These are phyloP conservation scores for Asarcornis scutulata DNA, from an alignment of 2,113 vertebrate species.

Conservation along the genomic window DNA sequence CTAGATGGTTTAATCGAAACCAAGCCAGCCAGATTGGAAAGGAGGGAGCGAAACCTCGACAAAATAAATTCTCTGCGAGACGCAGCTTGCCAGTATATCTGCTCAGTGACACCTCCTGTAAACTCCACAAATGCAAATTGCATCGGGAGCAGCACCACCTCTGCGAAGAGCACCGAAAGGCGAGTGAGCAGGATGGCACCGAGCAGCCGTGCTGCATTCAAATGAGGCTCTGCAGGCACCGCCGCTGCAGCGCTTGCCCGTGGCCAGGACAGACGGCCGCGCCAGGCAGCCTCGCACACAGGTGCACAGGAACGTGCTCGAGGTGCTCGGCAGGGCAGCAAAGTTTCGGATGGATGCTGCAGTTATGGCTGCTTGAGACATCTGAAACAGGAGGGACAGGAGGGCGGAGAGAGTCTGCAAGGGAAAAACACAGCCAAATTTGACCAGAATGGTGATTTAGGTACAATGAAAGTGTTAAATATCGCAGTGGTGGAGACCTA, in stretches of 20 bases:
- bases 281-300: background rate
- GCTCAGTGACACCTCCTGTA: conserved; percentile 21
- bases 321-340: accelerated
- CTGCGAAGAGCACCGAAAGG: background rate
- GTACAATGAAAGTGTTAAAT: background rate
- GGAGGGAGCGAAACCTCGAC: conserved; percentile 17
- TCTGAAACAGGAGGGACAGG: background rate
- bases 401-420: background rate
- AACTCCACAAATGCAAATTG: conserved; percentile 33
- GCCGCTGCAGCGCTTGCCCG: accelerated
- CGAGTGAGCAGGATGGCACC: background rate
- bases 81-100: conserved; percentile 37
- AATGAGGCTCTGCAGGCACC: conserved; percentile 9
- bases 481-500: background rate
- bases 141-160: background rate
- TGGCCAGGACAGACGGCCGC: accelerated
- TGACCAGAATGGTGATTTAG: background rate
- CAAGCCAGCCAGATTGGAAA: conserved; percentile 44
- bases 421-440: accelerated
- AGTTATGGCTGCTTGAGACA: accelerated
- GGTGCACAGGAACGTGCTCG: accelerated
- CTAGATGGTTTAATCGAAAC: background rate
- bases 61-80: conserved; percentile 61
- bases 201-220: background rate
- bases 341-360: background rate